A percentile compares a stretch with the other conserved stretches of the same genome.
Conservation (phyloP, 2,888 invertebrate species). For the Anticlea derivata region DNA sequence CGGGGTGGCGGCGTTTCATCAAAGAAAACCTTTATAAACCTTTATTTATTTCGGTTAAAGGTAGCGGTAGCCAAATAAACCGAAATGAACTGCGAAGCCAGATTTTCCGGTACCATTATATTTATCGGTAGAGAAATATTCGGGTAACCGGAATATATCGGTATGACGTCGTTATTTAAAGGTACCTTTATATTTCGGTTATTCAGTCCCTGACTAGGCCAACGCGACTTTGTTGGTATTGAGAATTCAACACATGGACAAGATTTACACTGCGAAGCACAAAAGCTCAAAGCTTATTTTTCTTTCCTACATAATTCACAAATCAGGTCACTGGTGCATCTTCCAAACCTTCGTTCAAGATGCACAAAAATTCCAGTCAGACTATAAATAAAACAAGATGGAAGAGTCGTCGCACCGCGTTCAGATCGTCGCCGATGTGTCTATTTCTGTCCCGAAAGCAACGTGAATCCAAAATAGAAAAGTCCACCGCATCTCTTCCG, state of each 20-base stretch:
- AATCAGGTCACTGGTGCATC: slow-evolving; percentile 26
- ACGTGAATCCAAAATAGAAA: slow-evolving; percentile 77
- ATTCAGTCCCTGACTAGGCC: too few relatives aligned
- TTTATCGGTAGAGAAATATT: too few relatives aligned
- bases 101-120: too few relatives aligned
- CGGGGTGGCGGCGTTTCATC: too few relatives aligned
- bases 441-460: slow-evolving; percentile 73
- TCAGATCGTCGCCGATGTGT: slow-evolving; percentile 64
- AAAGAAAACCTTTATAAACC: too few relatives aligned
- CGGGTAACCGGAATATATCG: too few relatives aligned
- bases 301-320: slow-evolving; percentile 11
- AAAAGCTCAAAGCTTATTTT: slow-evolving; percentile 6
- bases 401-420: slow-evolving; percentile 52
- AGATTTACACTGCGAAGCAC: background rate
- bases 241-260: background rate
- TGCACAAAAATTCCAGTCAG: slow-evolving; percentile 31
- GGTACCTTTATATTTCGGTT: too few relatives aligned
- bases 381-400: slow-evolving; percentile 53
- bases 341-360: slow-evolving; percentile 21
- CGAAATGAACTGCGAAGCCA: too few relatives aligned
- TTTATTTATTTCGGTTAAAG: too few relatives aligned
- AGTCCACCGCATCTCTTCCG: slow-evolving; percentile 69
- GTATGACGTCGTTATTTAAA: too few relatives aligned
- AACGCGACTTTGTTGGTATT: too few relatives aligned
- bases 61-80: too few relatives aligned